Conservation (phyloP, 2,888 invertebrate genomes). For the Platycheirus rosarum region DNA sequence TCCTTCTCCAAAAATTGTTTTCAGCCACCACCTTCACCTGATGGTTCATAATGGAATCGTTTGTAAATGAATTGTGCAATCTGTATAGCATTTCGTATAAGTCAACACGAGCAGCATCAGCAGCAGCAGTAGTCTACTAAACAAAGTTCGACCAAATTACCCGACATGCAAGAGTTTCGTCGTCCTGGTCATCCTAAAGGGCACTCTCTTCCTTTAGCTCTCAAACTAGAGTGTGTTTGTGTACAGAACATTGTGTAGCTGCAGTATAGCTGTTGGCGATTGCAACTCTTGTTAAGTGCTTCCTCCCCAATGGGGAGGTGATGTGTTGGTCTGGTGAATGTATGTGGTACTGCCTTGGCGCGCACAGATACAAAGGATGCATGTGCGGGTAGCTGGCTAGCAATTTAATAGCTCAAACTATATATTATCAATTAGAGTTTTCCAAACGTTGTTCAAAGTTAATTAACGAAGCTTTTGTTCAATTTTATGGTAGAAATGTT, state of each 20-base stretch:
- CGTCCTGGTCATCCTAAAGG: conserved; percentile 23
- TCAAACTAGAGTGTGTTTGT: background rate
- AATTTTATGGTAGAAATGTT: conserved; percentile 29
- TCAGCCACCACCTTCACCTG: background rate
- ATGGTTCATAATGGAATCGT: conserved; percentile 20
- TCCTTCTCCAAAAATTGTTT: background rate
- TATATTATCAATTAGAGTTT: conserved; percentile 61
- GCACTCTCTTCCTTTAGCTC: background rate
- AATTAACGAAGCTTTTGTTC: conserved; percentile 47
- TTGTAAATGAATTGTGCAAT: conserved; percentile 35
- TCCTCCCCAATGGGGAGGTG: conserved; percentile 17
- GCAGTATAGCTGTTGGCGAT: conserved; percentile 26
- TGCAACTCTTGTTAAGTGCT: conserved; percentile 45
- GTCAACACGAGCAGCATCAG: conserved; percentile 10
- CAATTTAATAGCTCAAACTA: conserved; percentile 44
- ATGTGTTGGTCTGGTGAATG: too few relatives aligned
- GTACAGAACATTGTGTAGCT: background rate
- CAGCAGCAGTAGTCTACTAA: conserved; percentile 29
- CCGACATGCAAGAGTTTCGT: conserved; percentile 21
- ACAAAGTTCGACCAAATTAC: conserved; percentile 57
- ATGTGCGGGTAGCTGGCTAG: conserved; percentile 17
- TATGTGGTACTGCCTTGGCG: background rate
- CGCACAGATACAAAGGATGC: background rate
- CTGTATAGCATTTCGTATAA: conserved; percentile 24
- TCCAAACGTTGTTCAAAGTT: conserved; percentile 56